phyloP scores from a whole-genome alignment of 2,113 vertebrate species.

The Python bivittatus region DNA sequence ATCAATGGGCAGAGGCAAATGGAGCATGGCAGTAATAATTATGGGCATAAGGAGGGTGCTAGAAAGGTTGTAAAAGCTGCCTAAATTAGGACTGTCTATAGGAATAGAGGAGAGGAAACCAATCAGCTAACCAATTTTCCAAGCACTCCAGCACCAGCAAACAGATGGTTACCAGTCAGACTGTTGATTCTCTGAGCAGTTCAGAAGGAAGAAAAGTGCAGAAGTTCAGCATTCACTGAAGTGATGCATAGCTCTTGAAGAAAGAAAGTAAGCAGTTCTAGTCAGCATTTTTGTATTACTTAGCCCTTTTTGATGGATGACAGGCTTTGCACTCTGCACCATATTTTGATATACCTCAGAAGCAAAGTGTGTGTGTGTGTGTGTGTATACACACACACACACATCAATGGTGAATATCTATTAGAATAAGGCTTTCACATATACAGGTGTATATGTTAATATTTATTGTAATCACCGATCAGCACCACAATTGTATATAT shows the following conservation, averaged over 20 bases:
- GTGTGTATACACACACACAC: not conserved
- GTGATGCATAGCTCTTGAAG: not conserved
- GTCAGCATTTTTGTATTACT: not conserved
- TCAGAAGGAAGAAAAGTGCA: not conserved
- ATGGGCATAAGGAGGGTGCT: constrained; percentile 23
- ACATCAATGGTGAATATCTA: not conserved
- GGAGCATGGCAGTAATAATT: constrained; percentile 22
- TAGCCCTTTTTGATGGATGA: not conserved
- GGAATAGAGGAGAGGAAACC: constrained; percentile 17
- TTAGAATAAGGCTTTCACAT: no score
- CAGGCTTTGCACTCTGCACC: not conserved
- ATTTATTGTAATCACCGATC: no score
- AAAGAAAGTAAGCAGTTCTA: no score
- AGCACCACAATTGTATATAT: no score
- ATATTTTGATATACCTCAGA: not conserved
- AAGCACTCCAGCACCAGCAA: constrained; percentile 20
- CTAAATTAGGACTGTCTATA: not conserved
- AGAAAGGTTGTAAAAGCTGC: constrained; percentile 22
- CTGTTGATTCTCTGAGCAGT: constrained; percentile 1
- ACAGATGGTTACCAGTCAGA: constrained; percentile 13
- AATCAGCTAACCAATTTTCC: constrained; percentile 37
- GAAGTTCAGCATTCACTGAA: not conserved
- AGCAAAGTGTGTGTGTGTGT: not conserved
- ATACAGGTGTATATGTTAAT: no score
- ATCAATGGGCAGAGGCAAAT: constrained; percentile 24